Evolutionary conservation across 2,797 vertebrate genomes (phyloP), one percentile per base, ranked within the genome.

Genomic region (Dermochelys coriacea): DNA sequence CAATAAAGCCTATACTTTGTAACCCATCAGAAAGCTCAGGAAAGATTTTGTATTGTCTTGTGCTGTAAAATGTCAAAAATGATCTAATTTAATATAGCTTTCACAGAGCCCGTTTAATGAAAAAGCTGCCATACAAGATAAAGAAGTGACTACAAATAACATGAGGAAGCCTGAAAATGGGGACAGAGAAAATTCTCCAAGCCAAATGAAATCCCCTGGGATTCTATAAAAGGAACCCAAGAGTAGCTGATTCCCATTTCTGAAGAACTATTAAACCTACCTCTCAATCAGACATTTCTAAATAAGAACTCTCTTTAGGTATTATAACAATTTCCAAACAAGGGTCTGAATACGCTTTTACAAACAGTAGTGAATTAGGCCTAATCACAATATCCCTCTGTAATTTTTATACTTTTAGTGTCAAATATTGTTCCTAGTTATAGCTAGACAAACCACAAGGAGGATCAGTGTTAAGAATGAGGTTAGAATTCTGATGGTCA

Each of bases 171-270:
- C 88, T 94, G 87, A 77, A 95, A 95, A 97, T 0, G 41, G 94
- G 91, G 95, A 94, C 92, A 91, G 77, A 91, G 75, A 87, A 94
- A 96, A 93, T 84, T 95, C 93, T 86, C 85, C 79, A 92, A 94
- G 93, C 92, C 85, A 86, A 93, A 95, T 16, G 57, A 86, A 94
- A 93, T 95, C 82, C 91, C 88, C 86, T 91, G 91, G 80, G 94
- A 96, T 89, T 90, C 91, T 59, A 82, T 41, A 88, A 85, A 85
- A 95, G 75, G 88, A 95, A 96, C 68, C 75, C 87, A 85, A 90
- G 47, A 93, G 31, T 37, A 94, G 64, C 19, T 94, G 1, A 1
- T 80, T 88, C 88, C 75, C 51, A 2, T 47, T 68, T 79, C 87
- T 52, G 21, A 89, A 88, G 88, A 87, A 87, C 80, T 89, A 84